A percentile compares a stretch with the other conserved stretches of the same genome.
These are phyloP conservation scores for Phymatocera aterrima DNA, from an alignment of 2,888 invertebrate species.

Conservation along the genomic window DNA sequence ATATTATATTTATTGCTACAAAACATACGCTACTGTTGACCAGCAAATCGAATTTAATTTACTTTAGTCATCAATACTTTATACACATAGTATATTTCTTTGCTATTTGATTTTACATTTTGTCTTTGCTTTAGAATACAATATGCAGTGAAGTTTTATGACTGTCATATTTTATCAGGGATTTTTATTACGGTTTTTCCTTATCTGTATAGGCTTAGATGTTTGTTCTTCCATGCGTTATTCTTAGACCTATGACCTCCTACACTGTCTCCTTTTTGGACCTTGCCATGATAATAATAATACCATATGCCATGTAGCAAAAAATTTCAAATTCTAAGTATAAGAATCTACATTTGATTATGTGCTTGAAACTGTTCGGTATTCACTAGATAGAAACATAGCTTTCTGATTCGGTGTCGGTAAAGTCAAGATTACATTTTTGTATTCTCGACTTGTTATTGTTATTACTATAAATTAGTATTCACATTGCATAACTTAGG, in stretches of 20 bases:
- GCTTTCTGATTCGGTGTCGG: constrained; percentile 16
- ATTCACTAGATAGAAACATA: constrained; percentile 2
- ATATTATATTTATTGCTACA: constrained; percentile 19
- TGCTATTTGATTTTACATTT: neutral
- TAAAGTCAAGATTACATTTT: neutral
- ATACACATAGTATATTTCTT: too few species aligned
- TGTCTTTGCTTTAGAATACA: constrained; percentile 15
- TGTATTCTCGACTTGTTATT: neutral
- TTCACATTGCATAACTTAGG: neutral
- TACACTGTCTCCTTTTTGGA: neutral
- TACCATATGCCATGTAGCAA: neutral
- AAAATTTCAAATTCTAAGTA: neutral
- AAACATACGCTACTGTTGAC: neutral
- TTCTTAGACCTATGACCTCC: constrained; percentile 20
- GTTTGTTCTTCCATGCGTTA: constrained; percentile 11
- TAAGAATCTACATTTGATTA: neutral
- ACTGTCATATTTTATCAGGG: constrained; percentile 22
- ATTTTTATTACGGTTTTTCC: constrained; percentile 12
- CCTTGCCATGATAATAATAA: neutral
- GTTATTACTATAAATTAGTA: constrained; percentile 20
- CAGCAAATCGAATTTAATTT: neutral
- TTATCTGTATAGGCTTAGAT: neutral
- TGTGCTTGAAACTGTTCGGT: neutral
- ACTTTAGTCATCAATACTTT: neutral
- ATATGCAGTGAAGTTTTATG: neutral